phyloP scores from a whole-genome alignment of 1,140 invertebrate genomes.

The Pseudobourletiella spinata region DNA sequence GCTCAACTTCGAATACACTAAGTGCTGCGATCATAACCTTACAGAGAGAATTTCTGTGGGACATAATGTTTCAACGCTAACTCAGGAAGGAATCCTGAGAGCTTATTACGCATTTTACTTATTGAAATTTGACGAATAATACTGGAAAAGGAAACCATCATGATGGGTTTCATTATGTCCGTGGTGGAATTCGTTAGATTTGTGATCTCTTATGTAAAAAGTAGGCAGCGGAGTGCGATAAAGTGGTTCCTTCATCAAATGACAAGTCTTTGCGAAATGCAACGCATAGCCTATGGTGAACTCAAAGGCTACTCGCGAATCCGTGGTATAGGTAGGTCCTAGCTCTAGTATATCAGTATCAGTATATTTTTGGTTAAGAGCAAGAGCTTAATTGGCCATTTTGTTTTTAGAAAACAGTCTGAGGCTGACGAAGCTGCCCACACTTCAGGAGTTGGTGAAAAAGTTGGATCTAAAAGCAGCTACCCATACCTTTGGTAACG shows the following conservation, averaged over 20 bases:
- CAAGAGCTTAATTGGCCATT: too few species aligned
- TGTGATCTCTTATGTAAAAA: neutral
- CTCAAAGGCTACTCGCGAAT: constrained; percentile 58
- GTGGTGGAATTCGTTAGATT: neutral
- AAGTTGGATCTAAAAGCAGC: neutral
- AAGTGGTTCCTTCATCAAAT: constrained; percentile 82
- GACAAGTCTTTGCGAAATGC: constrained; percentile 79
- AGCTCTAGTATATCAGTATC: too few species aligned
- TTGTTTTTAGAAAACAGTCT: constrained; percentile 41
- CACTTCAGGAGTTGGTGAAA: neutral
- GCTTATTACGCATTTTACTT: too few species aligned
- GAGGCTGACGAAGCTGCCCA: constrained; percentile 38
- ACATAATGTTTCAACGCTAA: too few species aligned
- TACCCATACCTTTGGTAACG: neutral
- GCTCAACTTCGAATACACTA: too few species aligned
- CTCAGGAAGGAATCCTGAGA: too few species aligned
- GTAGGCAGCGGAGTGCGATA: neutral
- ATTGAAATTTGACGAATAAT: too few species aligned
- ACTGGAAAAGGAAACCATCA: neutral
- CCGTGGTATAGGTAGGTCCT: constrained; percentile 58
- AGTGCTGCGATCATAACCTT: too few species aligned
- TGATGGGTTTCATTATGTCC: neutral
- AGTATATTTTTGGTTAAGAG: too few species aligned
- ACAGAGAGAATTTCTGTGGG: too few species aligned
- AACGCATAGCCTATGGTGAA: constrained; percentile 82